Percentiles rank a stretch among this genome's conserved stretches.
phyloP scores from a whole-genome alignment of 2,113 vertebrate species.

The Zosterops pallidus region DNA sequence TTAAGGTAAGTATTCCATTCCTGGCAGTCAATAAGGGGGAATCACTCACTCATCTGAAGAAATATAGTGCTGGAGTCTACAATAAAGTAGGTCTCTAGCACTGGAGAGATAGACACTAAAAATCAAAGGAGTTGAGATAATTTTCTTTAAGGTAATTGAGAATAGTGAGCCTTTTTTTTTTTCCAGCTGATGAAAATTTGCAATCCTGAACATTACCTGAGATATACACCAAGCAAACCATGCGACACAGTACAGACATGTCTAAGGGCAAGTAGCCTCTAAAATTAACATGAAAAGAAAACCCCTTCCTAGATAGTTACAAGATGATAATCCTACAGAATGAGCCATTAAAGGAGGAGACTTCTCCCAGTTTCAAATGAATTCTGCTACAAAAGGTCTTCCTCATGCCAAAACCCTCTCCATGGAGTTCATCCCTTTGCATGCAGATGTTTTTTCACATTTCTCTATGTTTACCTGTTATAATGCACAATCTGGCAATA shows the following conservation, averaged over 20 bases:
- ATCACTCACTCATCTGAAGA: neutral
- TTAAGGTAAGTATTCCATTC: neutral
- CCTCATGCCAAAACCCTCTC: neutral
- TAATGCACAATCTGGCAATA: neutral
- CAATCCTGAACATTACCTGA: neutral
- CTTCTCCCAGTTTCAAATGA: neutral
- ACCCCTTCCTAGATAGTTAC: neutral
- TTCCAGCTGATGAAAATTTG: neutral
- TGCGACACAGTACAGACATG: neutral
- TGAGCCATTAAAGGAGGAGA: neutral
- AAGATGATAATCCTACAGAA: neutral
- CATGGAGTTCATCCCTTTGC: neutral
- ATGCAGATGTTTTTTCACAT: neutral
- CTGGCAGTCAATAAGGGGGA: neutral
- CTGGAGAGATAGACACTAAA: neutral
- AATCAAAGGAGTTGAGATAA: neutral
- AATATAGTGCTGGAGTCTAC: neutral
- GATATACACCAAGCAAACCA: neutral
- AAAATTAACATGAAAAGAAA: neutral
- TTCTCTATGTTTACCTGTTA: neutral
- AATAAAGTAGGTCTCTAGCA: neutral
- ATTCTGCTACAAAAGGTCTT: neutral
- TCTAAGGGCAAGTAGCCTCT: neutral
- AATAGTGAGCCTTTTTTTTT: rapidly evolving
- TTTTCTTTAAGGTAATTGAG: neutral